Evolutionary conservation across 2,113 vertebrate genomes (phyloP).

Genomic region (Gallinago jamesoni): DNA sequence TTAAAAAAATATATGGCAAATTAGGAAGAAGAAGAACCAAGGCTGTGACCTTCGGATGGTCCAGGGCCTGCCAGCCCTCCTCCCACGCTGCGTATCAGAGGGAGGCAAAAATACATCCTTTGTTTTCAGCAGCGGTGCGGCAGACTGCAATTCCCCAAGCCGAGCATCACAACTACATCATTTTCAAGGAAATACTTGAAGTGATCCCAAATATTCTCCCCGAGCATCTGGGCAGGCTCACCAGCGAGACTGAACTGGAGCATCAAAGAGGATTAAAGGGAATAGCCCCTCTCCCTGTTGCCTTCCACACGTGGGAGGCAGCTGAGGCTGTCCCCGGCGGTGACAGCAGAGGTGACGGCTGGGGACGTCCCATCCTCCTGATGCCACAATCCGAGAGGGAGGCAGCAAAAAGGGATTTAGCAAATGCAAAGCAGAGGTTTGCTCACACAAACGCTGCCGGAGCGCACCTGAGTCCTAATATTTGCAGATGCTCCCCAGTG

Average conservation of each 20-base stretch:
- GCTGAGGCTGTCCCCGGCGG: neutral
- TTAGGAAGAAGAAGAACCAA: neutral
- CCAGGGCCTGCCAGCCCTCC: neutral
- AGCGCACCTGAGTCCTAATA: neutral
- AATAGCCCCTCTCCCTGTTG: neutral
- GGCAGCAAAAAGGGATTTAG: neutral
- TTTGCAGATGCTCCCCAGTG: neutral
- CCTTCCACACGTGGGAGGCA: neutral
- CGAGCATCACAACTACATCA: neutral
- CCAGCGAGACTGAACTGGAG: neutral
- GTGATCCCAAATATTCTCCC: neutral
- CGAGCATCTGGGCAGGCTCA: neutral
- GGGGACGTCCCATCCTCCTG: neutral
- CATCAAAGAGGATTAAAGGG: neutral
- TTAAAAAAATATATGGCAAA: fast-evolving
- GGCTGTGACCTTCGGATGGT: neutral
- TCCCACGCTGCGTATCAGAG: fast-evolving
- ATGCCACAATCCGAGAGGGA: neutral
- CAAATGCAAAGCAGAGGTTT: neutral
- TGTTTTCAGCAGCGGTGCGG: neutral
- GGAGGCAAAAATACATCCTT: neutral
- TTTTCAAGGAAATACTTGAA: neutral
- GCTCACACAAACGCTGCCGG: neutral
- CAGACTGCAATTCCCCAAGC: neutral
- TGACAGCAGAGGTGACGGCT: neutral